Evolutionary conservation across 2,797 vertebrate species (phyloP).

Genomic region (Intellagama lesueurii): DNA sequence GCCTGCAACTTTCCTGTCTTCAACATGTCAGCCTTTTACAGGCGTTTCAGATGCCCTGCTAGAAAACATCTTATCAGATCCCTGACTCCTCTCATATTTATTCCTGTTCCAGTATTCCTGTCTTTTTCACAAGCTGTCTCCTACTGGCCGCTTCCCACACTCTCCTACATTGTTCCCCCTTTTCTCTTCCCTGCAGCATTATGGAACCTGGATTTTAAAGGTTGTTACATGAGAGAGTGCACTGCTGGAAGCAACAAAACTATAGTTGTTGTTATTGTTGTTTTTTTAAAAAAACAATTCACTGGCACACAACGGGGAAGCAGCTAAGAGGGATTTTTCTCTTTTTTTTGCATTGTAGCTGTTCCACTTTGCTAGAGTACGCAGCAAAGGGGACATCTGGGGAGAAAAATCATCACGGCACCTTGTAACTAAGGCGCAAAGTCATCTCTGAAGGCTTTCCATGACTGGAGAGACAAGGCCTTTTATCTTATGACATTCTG

Average conservation of each 20-base stretch:
- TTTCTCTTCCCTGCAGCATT: constrained; percentile 29
- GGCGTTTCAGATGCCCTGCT: background rate
- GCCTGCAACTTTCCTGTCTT: constrained; percentile 14
- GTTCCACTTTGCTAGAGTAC: constrained; percentile 65
- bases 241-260: constrained; percentile 67
- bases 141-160: background rate
- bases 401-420: constrained; percentile 66
- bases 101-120: constrained; percentile 14
- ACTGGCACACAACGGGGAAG: constrained; percentile 58
- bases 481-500: constrained; percentile 22
- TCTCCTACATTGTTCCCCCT: constrained; percentile 25
- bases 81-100: constrained; percentile 37
- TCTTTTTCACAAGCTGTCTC: constrained; percentile 27
- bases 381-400: constrained; percentile 51
- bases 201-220: constrained; percentile 38
- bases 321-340: constrained; percentile 10
- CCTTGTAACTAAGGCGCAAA: constrained; percentile 59
- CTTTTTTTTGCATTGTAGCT: constrained; percentile 57
- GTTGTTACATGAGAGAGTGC: constrained; percentile 20
- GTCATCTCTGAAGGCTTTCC: constrained; percentile 60
- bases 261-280: constrained; percentile 24
- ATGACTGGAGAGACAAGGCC: constrained; percentile 61
- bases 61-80: constrained; percentile 39
- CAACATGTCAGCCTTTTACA: background rate
- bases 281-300: constrained; percentile 37